Conservation (phyloP, 2,113 vertebrate species). For the Tringa solitaria region DNA sequence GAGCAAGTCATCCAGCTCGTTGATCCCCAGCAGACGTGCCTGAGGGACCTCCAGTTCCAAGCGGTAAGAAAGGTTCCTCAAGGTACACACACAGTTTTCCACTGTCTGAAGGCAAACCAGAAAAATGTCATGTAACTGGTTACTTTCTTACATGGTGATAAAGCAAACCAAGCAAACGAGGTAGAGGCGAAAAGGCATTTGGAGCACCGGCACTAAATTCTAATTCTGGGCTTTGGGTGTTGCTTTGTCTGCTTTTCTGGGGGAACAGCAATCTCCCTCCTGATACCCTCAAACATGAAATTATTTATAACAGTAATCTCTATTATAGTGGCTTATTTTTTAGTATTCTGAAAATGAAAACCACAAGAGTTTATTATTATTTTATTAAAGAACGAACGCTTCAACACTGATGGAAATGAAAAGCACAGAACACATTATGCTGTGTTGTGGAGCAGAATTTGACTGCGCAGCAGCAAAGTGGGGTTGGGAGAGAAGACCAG, state of each 20-base stretch:
- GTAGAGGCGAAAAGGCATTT: background rate
- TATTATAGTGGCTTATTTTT: background rate
- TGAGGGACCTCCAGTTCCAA: constrained; percentile 94
- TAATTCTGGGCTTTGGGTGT: background rate
- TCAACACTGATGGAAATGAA: background rate
- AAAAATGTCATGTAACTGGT: background rate
- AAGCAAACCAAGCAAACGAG: background rate
- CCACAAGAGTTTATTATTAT: background rate
- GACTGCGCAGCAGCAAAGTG: background rate
- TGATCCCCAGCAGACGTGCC: constrained; percentile 82
- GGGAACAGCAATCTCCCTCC: background rate
- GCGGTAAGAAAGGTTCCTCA: constrained; percentile 95
- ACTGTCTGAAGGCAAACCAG: constrained; percentile 83
- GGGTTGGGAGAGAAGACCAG: fast-evolving
- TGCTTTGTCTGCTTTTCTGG: background rate
- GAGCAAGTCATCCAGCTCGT: constrained; percentile 89
- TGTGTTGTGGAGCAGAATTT: background rate
- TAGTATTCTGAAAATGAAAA: background rate
- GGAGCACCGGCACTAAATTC: background rate
- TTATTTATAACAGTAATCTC: background rate
- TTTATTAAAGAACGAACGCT: background rate
- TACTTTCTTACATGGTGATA: background rate
- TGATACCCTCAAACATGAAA: background rate
- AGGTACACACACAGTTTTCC: constrained; percentile 96
- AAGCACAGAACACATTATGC: background rate